Percentiles rank a stretch among this genome's conserved stretches.
Conservation (phyloP, 2,113 vertebrate genomes). For the Aegithalos caudatus region DNA sequence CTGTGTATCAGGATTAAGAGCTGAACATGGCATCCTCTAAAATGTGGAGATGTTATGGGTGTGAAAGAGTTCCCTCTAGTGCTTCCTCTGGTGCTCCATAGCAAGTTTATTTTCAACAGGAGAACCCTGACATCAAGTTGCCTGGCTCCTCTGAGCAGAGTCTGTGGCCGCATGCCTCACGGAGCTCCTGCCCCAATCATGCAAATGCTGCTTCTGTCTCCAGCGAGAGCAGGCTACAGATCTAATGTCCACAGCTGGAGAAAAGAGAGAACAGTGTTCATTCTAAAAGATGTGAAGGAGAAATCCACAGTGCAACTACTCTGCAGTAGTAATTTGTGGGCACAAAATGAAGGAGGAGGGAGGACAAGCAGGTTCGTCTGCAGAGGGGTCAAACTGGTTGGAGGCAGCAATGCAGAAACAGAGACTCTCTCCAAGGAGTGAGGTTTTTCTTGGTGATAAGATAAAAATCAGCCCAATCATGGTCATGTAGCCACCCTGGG, state of each 20-base stretch:
- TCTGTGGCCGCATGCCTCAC: not conserved
- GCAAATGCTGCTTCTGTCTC: not conserved
- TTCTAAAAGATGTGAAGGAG: not conserved
- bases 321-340: not conserved
- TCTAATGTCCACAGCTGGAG: not conserved
- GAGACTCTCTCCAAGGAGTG: not conserved
- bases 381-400: not conserved
- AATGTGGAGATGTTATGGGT: not conserved
- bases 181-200: not conserved
- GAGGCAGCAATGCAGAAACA: too few relatives aligned
- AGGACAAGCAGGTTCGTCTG: not conserved
- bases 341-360: not conserved
- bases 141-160: not conserved
- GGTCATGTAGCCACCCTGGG: too few relatives aligned
- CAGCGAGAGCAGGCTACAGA: not conserved
- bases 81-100: not conserved
- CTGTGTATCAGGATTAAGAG: not conserved
- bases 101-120: not conserved
- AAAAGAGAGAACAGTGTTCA: not conserved
- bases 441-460: not conserved
- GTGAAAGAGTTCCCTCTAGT: not conserved
- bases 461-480: fast-evolving
- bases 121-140: not conserved
- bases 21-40: not conserved
- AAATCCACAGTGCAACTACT: not conserved